phyloP scores from a whole-genome alignment of 1,140 invertebrate species.

The Drosophila subpulchrella region DNA sequence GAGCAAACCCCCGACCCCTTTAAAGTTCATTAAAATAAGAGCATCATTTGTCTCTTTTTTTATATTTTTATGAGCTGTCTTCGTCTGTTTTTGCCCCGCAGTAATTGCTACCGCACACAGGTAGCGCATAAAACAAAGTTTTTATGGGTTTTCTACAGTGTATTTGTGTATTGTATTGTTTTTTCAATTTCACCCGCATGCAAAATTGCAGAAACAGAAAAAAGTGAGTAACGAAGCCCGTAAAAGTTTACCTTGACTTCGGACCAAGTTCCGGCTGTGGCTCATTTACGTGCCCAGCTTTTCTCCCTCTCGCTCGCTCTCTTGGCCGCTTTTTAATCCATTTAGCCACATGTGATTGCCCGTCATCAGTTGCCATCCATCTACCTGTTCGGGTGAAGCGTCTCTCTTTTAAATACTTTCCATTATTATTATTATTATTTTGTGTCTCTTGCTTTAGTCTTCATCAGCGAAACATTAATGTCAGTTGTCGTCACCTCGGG shows the following conservation, averaged over 20 bases:
- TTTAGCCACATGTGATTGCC: constrained; percentile 76
- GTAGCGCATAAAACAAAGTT: constrained; percentile 18
- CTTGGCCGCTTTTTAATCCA: constrained; percentile 69
- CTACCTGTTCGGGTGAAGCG: constrained; percentile 43
- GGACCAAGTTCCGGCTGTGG: constrained; percentile 71
- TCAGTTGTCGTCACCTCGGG: constrained; percentile 37
- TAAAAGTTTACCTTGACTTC: constrained; percentile 74
- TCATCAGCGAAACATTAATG: constrained; percentile 72
- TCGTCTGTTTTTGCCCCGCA: neutral
- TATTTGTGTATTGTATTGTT: constrained; percentile 22
- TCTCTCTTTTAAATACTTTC: constrained; percentile 75
- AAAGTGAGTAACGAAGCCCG: constrained; percentile 30
- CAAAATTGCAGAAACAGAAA: constrained; percentile 20
- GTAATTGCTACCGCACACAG: constrained; percentile 33
- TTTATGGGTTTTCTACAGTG: constrained; percentile 29
- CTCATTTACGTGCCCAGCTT: constrained; percentile 33
- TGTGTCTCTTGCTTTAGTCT: constrained; percentile 59
- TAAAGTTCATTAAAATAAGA: constrained; percentile 44
- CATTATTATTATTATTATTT: constrained; percentile 77
- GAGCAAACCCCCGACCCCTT: neutral
- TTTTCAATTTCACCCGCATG: constrained; percentile 71
- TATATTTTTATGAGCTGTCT: constrained; percentile 23
- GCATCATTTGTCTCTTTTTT: constrained; percentile 33
- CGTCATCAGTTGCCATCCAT: constrained; percentile 62
- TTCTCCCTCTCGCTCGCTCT: constrained; percentile 14